Conservation (phyloP, 1,140 invertebrate genomes). For the Vanessa atalanta region DNA sequence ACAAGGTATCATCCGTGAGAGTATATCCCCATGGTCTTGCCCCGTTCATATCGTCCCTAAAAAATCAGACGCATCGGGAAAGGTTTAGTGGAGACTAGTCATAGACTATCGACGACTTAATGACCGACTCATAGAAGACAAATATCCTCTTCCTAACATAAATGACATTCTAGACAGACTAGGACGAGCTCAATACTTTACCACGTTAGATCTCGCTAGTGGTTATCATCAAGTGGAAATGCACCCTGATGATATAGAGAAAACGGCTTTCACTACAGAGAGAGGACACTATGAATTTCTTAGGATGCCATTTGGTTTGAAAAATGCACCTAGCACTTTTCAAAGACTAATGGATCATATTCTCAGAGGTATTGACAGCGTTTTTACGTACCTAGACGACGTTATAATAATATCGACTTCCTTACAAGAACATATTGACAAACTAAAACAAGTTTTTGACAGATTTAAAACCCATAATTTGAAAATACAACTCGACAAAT, state of each 20-base stretch:
- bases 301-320: constrained; percentile 3
- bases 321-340: constrained; percentile 5
- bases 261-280: constrained; percentile 1
- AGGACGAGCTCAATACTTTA: constrained; percentile 7
- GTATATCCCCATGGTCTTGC: constrained; percentile 41
- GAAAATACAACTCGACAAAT: constrained; percentile 6
- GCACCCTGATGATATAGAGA: constrained; percentile 3
- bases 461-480: neutral
- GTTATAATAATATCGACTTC: constrained; percentile 2
- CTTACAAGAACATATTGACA: neutral
- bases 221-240: constrained; percentile 7
- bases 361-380: neutral
- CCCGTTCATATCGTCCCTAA: constrained; percentile 42
- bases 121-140: constrained; percentile 2
- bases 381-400: constrained; percentile 4
- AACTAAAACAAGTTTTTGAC: constrained; percentile 1
- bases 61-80: constrained; percentile 9
- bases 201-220: constrained; percentile 1
- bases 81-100: constrained; percentile 13
- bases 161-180: constrained; percentile 1
- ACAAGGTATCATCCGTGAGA: constrained; percentile 44
- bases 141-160: constrained; percentile 6
- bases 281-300: constrained; percentile 7
- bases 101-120: constrained; percentile 8
- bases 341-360: constrained; percentile 4